These are phyloP conservation scores for Mycalesis mineus DNA, from an alignment of 2,888 invertebrate genomes.

Conservation along the genomic window DNA sequence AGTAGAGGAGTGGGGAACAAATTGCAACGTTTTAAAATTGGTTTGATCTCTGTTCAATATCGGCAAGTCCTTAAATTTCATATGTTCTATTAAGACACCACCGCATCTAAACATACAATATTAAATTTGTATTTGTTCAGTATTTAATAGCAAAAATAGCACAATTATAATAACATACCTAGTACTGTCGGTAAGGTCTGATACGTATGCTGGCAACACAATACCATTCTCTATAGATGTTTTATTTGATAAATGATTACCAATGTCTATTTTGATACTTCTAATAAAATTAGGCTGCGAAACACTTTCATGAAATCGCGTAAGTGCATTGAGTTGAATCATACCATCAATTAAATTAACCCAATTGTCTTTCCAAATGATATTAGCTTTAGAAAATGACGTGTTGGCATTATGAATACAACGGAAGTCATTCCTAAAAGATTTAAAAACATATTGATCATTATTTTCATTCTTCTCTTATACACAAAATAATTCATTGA, in stretches of 20 bases:
- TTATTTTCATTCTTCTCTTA: neutral
- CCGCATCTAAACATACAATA: slow-evolving; percentile 42
- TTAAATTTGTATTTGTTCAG: neutral
- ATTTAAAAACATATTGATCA: neutral
- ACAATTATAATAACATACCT: neutral
- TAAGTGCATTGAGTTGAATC: slow-evolving; percentile 86
- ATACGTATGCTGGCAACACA: slow-evolving; percentile 33
- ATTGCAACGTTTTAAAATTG: slow-evolving; percentile 35
- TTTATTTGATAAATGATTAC: slow-evolving; percentile 31
- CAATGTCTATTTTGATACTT: slow-evolving; percentile 40
- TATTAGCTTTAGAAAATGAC: slow-evolving; percentile 45
- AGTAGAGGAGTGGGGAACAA: slow-evolving; percentile 37
- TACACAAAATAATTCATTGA: too few species aligned
- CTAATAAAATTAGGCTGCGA: slow-evolving; percentile 76
- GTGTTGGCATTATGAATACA: slow-evolving; percentile 41
- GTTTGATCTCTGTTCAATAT: slow-evolving; percentile 24
- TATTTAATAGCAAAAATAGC: neutral
- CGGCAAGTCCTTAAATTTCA: slow-evolving; percentile 38
- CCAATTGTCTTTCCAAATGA: slow-evolving; percentile 87
- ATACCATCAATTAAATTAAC: slow-evolving; percentile 88
- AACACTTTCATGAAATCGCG: slow-evolving; percentile 77
- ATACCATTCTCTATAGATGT: slow-evolving; percentile 18
- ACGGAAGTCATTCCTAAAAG: slow-evolving; percentile 41
- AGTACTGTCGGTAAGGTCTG: neutral
- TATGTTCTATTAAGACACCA: slow-evolving; percentile 42